Conservation (phyloP, 2,888 invertebrate genomes). For the Germaria angustata region DNA sequence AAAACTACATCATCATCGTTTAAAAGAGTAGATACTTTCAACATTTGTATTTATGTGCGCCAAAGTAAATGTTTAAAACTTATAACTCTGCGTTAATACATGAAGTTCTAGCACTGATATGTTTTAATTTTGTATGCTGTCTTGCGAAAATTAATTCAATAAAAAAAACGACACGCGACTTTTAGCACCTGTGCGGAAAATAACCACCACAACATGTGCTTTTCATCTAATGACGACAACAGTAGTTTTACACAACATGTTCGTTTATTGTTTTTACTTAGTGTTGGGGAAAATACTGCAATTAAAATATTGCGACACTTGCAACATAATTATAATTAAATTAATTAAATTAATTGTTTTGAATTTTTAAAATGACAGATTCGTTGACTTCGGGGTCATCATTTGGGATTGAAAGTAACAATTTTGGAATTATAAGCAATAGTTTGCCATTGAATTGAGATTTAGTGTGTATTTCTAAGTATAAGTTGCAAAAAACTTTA, state of each 20-base stretch:
- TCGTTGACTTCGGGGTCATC: no score
- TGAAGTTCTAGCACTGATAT: constrained; percentile 19
- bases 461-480: no score
- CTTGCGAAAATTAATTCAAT: constrained; percentile 59
- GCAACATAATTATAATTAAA: constrained; percentile 9
- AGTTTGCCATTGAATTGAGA: no score
- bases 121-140: constrained; percentile 41
- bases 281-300: background rate
- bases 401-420: no score
- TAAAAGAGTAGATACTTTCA: background rate
- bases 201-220: constrained; percentile 26
- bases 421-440: no score
- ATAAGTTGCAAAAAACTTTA: no score
- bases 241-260: background rate
- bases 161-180: constrained; percentile 63
- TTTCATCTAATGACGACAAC: constrained; percentile 2
- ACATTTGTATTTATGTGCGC: constrained; percentile 3
- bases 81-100: constrained; percentile 3
- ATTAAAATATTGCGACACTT: constrained; percentile 31
- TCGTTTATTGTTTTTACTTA: background rate
- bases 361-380: no score
- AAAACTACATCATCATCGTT: constrained; percentile 1
- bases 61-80: constrained; percentile 6
- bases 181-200: constrained; percentile 64
- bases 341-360: no score